These are phyloP conservation scores for Equus przewalskii DNA, from an alignment of 2,113 vertebrate species.

Conservation along the genomic window DNA sequence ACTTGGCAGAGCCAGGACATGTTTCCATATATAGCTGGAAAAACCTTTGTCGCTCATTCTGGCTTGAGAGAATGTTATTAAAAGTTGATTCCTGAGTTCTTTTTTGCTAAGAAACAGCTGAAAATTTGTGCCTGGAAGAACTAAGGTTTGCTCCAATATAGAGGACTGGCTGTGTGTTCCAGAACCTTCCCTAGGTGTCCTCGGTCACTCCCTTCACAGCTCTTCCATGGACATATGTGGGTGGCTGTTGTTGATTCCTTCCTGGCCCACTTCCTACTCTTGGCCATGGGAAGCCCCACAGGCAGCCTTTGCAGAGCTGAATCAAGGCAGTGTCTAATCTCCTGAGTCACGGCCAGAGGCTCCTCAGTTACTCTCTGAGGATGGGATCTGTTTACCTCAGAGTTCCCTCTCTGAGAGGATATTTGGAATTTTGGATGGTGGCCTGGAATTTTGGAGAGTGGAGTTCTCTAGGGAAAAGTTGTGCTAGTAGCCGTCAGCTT, in stretches of 20 bases:
- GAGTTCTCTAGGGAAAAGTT: conserved; percentile 74
- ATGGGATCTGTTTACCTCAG: conserved; percentile 64
- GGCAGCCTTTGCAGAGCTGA: not conserved
- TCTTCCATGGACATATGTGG: not conserved
- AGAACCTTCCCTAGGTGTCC: not conserved
- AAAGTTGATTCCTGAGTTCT: conserved; percentile 65
- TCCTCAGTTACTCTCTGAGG: conserved; percentile 37
- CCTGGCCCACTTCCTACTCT: conserved; percentile 14
- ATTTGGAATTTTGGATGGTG: conserved; percentile 73
- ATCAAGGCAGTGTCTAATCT: not conserved
- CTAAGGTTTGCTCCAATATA: not conserved
- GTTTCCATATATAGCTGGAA: conserved; percentile 68
- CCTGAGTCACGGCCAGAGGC: conserved; percentile 40
- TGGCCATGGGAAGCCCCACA: not conserved
- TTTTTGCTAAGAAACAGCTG: conserved; percentile 43
- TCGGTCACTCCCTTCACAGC: not conserved
- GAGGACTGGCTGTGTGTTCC: not conserved
- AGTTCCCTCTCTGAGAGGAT: conserved; percentile 47
- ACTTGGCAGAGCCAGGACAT: conserved; percentile 66
- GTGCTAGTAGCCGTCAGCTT: conserved; percentile 56
- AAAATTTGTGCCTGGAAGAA: not conserved
- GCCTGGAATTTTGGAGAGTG: conserved; percentile 64
- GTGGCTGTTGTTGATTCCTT: not conserved
- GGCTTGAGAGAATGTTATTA: conserved; percentile 62
- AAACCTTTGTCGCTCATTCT: conserved; percentile 72